These are phyloP conservation scores for Drosophila nannoptera DNA, from an alignment of 1,140 invertebrate genomes.

Conservation along the genomic window DNA sequence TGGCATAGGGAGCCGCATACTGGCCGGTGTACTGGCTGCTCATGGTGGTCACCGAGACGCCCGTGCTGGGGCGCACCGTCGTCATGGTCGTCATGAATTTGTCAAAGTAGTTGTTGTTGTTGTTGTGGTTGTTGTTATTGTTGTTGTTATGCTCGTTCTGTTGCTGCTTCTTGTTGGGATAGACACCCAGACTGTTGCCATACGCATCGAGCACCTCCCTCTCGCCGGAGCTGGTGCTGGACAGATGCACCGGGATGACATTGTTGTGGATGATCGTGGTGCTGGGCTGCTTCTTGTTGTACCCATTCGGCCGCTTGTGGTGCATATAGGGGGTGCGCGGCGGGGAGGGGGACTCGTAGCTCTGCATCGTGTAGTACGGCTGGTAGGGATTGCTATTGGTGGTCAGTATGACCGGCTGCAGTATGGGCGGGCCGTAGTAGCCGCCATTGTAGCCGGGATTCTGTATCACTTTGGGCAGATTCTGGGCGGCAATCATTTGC, in stretches of 20 bases:
- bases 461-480: conserved; percentile 70
- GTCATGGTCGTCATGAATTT: conserved; percentile 50
- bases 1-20: conserved; percentile 45
- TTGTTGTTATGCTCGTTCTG: conserved; percentile 1
- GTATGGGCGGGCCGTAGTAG: conserved; percentile 63
- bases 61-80: conserved; percentile 40
- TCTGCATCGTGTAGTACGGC: conserved; percentile 38
- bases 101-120: conserved; percentile 26
- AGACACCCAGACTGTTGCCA: conserved; percentile 67
- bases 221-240: conserved; percentile 65
- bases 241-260: conserved; percentile 68
- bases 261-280: conserved; percentile 79
- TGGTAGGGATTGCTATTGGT: conserved; percentile 62
- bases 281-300: conserved; percentile 52
- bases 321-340: conserved; percentile 37
- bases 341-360: conserved; percentile 19
- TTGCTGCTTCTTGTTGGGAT: conserved; percentile 30
- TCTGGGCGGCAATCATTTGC: conserved; percentile 76
- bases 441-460: conserved; percentile 53
- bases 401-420: conserved; percentile 62
- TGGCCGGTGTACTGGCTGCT: conserved; percentile 40
- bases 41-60: conserved; percentile 35
- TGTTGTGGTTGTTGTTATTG: conserved; percentile 16
- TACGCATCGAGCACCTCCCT: conserved; percentile 69
- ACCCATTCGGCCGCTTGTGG: conserved; percentile 33